Evolutionary conservation across 2,888 invertebrate genomes (phyloP).

Genomic region (Ctenicera cuprea): DNA sequence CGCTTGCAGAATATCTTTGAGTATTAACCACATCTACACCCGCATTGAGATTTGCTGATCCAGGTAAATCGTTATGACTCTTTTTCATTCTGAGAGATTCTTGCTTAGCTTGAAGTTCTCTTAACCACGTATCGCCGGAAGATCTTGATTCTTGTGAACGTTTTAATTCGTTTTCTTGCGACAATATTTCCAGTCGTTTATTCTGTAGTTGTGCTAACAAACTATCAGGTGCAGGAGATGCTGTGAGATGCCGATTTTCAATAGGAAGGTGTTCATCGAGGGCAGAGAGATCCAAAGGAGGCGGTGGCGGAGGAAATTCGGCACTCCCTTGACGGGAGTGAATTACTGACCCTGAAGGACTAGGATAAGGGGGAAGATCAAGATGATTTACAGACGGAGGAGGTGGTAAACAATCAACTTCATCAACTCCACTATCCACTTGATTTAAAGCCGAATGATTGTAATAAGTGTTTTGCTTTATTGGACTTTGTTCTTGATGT

Average conservation of each 20-base stretch:
- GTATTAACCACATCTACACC: constrained; percentile 64
- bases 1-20: constrained; percentile 57
- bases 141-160: constrained; percentile 59
- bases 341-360: constrained; percentile 83
- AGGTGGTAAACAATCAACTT: constrained; percentile 79
- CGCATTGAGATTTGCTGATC: constrained; percentile 66
- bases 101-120: constrained; percentile 88
- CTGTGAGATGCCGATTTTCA: constrained; percentile 59
- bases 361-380: constrained; percentile 88
- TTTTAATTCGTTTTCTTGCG: constrained; percentile 68
- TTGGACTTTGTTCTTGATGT: constrained; percentile 86
- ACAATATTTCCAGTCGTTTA: constrained; percentile 79
- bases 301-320: constrained; percentile 93
- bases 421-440: constrained; percentile 76
- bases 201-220: constrained; percentile 76
- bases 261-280: constrained; percentile 75
- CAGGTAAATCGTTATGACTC: constrained; percentile 72
- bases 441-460: constrained; percentile 65
- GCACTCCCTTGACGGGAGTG: constrained; percentile 92
- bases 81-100: constrained; percentile 78
- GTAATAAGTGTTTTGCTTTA: constrained; percentile 72
- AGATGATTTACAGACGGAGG: constrained; percentile 71
- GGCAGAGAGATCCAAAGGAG: constrained; percentile 82
- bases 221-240: constrained; percentile 63
- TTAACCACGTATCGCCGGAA: constrained; percentile 81